These are phyloP conservation scores for Apoda limacodes DNA, from an alignment of 2,888 invertebrate species.

Conservation along the genomic window DNA sequence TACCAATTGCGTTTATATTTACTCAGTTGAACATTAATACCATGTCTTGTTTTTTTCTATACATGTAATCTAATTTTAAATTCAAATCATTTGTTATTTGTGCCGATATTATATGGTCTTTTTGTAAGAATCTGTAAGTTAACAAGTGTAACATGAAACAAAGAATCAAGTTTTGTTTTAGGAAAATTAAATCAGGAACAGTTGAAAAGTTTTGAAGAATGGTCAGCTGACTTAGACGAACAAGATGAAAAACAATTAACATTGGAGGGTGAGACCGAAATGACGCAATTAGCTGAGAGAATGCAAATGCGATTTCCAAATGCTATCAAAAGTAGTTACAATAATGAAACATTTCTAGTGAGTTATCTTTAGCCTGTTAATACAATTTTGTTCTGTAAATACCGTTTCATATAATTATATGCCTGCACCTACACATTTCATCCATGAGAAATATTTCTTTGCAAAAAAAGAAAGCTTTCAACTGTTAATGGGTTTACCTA, in stretches of 20 bases:
- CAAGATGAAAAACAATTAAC: slow-evolving; percentile 73
- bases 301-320: slow-evolving; percentile 78
- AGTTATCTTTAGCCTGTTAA: no score
- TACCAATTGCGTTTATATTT: slow-evolving; percentile 14
- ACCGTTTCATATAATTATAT: no score
- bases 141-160: neutral
- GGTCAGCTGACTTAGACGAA: slow-evolving; percentile 66
- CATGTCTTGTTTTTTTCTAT: neutral
- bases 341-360: slow-evolving; percentile 71
- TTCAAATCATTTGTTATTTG: neutral
- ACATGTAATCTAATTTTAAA: neutral
- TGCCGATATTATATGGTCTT: neutral
- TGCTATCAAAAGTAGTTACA: slow-evolving; percentile 72
- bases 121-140: slow-evolving; percentile 2
- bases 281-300: slow-evolving; percentile 77
- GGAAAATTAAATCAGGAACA: slow-evolving; percentile 50
- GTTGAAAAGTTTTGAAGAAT: slow-evolving; percentile 60
- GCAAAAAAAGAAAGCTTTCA: no score
- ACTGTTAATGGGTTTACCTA: no score
- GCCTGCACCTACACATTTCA: no score
- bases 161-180: slow-evolving; percentile 23
- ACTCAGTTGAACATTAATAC: no score
- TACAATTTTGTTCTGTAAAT: no score
- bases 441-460: no score
- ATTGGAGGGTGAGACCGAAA: slow-evolving; percentile 82